These are phyloP conservation scores for Limenitis camilla DNA, from an alignment of 2,888 invertebrate genomes.

Conservation along the genomic window DNA sequence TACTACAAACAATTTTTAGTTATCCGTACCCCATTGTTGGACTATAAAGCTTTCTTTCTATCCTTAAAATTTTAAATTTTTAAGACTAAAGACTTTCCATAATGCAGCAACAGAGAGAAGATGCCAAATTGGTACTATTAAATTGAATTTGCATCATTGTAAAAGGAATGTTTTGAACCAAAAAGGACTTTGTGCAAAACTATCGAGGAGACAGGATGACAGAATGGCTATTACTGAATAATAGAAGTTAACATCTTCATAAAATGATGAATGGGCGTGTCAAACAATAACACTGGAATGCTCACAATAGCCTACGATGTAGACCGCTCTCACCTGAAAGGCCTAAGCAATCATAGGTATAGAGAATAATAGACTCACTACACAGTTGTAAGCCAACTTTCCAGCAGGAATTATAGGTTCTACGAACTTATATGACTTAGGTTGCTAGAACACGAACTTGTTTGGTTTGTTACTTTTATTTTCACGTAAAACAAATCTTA, in stretches of 20 bases:
- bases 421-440: constrained; percentile 7
- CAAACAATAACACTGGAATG: constrained; percentile 21
- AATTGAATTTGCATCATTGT: too few relatives aligned
- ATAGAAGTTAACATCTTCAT: constrained; percentile 16
- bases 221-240: constrained; percentile 9
- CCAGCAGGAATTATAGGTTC: constrained; percentile 18
- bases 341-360: constrained; percentile 19
- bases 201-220: background rate
- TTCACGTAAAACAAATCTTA: background rate
- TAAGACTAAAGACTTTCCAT: too few relatives aligned
- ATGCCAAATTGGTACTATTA: too few relatives aligned
- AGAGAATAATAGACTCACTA: constrained; percentile 20
- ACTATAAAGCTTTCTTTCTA: too few relatives aligned
- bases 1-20: too few relatives aligned
- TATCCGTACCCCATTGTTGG: too few relatives aligned
- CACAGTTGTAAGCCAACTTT: constrained; percentile 21
- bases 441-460: background rate
- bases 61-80: too few relatives aligned
- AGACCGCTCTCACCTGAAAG: constrained; percentile 26
- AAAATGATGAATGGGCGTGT: constrained; percentile 13
- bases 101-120: too few relatives aligned
- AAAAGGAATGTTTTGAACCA: background rate
- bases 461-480: background rate
- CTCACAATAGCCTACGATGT: constrained; percentile 20
- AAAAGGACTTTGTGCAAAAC: background rate